phyloP scores from a whole-genome alignment of 2,888 invertebrate species.

The Drosophila melanosoma region DNA sequence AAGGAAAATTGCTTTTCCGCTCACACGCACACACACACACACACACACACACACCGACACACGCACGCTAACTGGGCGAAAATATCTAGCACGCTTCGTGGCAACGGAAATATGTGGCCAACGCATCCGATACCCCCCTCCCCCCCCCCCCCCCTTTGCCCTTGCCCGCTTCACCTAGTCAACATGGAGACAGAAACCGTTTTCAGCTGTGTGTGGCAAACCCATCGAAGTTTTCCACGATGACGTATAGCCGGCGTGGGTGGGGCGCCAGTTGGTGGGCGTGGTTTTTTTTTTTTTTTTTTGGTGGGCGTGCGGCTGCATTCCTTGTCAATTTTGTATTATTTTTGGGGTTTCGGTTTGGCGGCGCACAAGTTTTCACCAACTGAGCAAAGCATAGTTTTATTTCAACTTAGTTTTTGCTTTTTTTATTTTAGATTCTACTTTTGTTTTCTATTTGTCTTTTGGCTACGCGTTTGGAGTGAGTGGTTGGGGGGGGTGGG shows the following conservation, averaged over 20 bases:
- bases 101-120: conserved; percentile 76
- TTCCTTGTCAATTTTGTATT: conserved; percentile 56
- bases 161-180: background rate
- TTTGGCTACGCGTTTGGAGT: conserved; percentile 31
- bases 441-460: conserved; percentile 78
- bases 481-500: background rate
- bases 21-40: conserved; percentile 58
- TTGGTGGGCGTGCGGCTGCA: conserved; percentile 44
- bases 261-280: background rate
- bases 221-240: conserved; percentile 71
- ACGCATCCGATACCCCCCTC: conserved; percentile 40
- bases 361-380: conserved; percentile 46
- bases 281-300: background rate
- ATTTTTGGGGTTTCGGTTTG: conserved; percentile 44
- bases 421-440: conserved; percentile 55
- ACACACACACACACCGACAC: background rate
- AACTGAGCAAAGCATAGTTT: conserved; percentile 67
- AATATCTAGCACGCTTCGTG: conserved; percentile 78
- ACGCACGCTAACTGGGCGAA: conserved; percentile 38
- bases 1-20: conserved; percentile 81
- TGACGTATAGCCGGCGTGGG: conserved; percentile 60
- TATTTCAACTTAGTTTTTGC: conserved; percentile 61
- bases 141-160: background rate
- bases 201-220: conserved; percentile 39
- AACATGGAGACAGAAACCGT: conserved; percentile 38